Percentiles rank a stretch among this genome's conserved stretches.
These are phyloP conservation scores for Volucella inflata DNA, from an alignment of 2,888 invertebrate species.

Conservation along the genomic window DNA sequence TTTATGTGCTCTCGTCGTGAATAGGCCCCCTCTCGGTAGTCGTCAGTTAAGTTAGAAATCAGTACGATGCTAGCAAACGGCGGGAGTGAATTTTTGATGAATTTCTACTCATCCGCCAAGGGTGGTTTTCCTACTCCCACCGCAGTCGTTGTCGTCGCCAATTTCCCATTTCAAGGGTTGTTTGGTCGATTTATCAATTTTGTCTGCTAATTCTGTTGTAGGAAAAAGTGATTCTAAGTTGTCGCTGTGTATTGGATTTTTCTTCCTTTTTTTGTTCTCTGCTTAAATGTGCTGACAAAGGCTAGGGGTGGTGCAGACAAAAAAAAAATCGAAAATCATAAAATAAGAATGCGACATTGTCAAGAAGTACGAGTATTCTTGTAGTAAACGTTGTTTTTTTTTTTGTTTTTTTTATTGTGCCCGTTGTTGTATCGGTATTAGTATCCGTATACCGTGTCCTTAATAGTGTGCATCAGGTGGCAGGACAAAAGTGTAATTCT, in stretches of 20 bases:
- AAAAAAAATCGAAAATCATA: conserved; percentile 7
- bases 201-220: conserved; percentile 60
- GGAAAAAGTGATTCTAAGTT: conserved; percentile 45
- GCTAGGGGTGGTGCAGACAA: conserved; percentile 16
- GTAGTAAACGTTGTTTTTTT: background rate
- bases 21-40: background rate
- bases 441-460: conserved; percentile 47
- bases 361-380: conserved; percentile 11
- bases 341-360: conserved; percentile 13
- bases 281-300: conserved; percentile 39
- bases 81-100: conserved; percentile 36
- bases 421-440: background rate
- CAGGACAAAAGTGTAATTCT: conserved; percentile 47
- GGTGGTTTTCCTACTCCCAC: conserved; percentile 14
- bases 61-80: conserved; percentile 35
- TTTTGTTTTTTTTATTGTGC: background rate
- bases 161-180: conserved; percentile 20
- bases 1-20: conserved; percentile 21
- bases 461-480: conserved; percentile 73
- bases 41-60: conserved; percentile 18
- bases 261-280: conserved; percentile 10
- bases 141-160: background rate
- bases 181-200: conserved; percentile 47
- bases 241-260: conserved; percentile 4
- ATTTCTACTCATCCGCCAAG: conserved; percentile 12